Percentiles rank a stretch among this genome's conserved stretches.
These are phyloP conservation scores for Holotrichia oblita DNA, from an alignment of 1,140 invertebrate species.

Conservation along the genomic window DNA sequence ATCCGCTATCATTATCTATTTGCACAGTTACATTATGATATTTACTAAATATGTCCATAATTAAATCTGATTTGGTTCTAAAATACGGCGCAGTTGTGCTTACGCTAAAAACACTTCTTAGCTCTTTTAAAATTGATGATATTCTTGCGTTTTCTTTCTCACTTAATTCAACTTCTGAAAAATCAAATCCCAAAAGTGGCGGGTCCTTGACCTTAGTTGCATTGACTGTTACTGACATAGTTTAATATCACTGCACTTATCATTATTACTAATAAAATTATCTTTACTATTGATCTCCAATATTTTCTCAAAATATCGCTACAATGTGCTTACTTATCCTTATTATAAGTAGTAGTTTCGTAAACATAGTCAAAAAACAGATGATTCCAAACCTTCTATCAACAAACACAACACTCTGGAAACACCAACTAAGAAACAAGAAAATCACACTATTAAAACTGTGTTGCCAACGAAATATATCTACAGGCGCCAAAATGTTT, in stretches of 20 bases:
- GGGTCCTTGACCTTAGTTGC: slow-evolving; percentile 13
- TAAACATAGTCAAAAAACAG: too few species aligned
- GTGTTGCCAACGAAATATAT: too few species aligned
- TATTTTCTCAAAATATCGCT: too few species aligned
- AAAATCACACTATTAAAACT: too few species aligned
- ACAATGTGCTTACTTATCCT: too few species aligned
- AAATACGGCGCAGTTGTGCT: slow-evolving; percentile 13
- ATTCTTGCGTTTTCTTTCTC: neutral
- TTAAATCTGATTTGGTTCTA: neutral
- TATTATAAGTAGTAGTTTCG: too few species aligned
- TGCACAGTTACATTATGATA: neutral
- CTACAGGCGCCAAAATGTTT: too few species aligned
- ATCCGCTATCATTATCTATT: slow-evolving; percentile 57
- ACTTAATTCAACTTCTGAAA: neutral
- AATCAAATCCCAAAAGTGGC: slow-evolving; percentile 33
- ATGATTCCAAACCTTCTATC: too few species aligned
- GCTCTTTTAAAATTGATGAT: neutral
- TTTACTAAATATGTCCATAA: slow-evolving; percentile 37
- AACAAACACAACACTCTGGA: too few species aligned
- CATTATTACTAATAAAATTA: too few species aligned
- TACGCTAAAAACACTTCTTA: neutral
- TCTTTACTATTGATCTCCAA: too few species aligned
- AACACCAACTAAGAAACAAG: too few species aligned
- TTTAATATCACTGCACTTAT: neutral
- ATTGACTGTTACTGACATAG: neutral